Conservation (phyloP, 2,888 invertebrate genomes). For the Thumatha senex region DNA sequence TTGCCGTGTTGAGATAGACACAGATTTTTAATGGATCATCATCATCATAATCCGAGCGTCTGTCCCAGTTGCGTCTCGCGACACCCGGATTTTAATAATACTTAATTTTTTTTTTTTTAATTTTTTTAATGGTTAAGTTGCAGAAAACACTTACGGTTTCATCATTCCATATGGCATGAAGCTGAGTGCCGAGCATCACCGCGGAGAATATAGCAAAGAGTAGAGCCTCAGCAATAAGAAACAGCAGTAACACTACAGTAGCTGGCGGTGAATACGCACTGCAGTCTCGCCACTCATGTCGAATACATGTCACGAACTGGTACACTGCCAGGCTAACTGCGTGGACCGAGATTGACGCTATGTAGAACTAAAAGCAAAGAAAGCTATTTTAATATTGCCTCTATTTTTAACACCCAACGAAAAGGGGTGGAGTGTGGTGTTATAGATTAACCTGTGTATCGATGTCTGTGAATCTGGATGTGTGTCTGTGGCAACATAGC, state of each 20-base stretch:
- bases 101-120: too few relatives aligned
- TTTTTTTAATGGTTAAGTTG: too few relatives aligned
- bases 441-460: too few relatives aligned
- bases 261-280: conserved; percentile 97
- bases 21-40: too few relatives aligned
- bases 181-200: conserved; percentile 98
- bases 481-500: too few relatives aligned
- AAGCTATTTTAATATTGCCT: neutral
- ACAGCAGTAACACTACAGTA: conserved; percentile 95
- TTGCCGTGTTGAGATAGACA: too few relatives aligned
- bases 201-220: conserved; percentile 98
- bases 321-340: conserved; percentile 95
- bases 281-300: conserved; percentile 97
- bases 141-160: conserved; percentile 90
- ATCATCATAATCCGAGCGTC: too few relatives aligned
- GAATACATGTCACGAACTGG: conserved; percentile 96
- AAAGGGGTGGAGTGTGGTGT: neutral
- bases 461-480: too few relatives aligned
- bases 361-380: conserved; percentile 91
- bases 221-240: conserved; percentile 96
- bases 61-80: too few relatives aligned
- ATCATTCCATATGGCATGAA: conserved; percentile 99
- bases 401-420: too few relatives aligned
- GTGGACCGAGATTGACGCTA: conserved; percentile 97
- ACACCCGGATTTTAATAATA: too few relatives aligned